Conservation (phyloP, 2,888 invertebrate genomes). For the Frankliniella fusca region DNA sequence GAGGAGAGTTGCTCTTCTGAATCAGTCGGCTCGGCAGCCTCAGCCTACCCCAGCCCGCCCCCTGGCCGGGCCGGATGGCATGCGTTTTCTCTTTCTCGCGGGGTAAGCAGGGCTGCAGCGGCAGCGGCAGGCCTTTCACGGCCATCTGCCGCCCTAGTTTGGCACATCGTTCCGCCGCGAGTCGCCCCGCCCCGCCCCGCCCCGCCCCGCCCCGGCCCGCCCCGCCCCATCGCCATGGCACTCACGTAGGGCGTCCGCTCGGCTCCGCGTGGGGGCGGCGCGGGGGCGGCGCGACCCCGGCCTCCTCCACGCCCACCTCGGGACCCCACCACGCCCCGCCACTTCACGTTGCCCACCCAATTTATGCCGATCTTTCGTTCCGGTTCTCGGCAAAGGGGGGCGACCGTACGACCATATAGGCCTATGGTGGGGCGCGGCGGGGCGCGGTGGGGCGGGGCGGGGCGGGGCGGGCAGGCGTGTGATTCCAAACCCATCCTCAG, state of each 20-base stretch:
- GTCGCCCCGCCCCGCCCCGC: background rate
- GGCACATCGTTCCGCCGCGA: background rate
- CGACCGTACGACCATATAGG: background rate
- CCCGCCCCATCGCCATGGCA: background rate
- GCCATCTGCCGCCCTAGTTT: background rate
- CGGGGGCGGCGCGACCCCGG: background rate
- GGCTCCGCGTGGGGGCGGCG: background rate
- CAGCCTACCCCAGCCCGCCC: too few species aligned
- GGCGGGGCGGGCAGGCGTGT: background rate
- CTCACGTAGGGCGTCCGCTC: slow-evolving; percentile 5
- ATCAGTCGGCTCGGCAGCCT: too few species aligned
- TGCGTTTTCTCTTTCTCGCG: too few species aligned
- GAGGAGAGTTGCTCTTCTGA: too few species aligned
- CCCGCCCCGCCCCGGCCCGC: background rate
- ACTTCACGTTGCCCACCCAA: background rate
- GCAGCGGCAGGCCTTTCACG: background rate
- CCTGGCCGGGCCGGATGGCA: too few species aligned
- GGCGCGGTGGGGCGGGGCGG: background rate
- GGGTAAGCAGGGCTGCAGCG: background rate
- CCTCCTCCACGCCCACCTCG: background rate
- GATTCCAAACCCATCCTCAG: background rate
- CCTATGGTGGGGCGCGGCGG: background rate
- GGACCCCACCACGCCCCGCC: background rate
- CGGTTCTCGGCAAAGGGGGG: background rate
- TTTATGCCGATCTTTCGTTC: slow-evolving; percentile 23